Percentiles rank a stretch among this genome's conserved stretches.
These are phyloP conservation scores for Drosophila willistoni DNA, from an alignment of 1,140 invertebrate genomes.

Conservation along the genomic window DNA sequence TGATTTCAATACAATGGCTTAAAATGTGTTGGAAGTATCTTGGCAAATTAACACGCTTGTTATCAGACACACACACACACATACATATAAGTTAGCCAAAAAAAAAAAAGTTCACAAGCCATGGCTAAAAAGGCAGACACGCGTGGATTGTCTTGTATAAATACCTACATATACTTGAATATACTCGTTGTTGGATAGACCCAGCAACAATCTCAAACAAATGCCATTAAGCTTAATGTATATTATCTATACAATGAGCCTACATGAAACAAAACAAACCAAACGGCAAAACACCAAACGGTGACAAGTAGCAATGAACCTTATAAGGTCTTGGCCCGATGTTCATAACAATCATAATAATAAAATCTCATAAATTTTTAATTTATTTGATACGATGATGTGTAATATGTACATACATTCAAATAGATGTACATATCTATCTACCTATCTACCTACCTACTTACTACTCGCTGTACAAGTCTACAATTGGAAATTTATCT, in stretches of 20 bases:
- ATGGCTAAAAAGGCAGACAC: conserved; percentile 71
- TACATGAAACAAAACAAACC: conserved; percentile 54
- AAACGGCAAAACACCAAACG: conserved; percentile 28
- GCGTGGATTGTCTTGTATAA: conserved; percentile 43
- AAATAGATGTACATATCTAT: not conserved
- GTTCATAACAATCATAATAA: conserved; percentile 20
- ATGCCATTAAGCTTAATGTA: conserved; percentile 72
- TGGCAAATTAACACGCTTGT: conserved; percentile 66
- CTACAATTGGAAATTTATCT: conserved; percentile 28
- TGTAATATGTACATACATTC: not conserved
- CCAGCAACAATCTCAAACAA: conserved; percentile 43
- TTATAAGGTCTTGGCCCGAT: conserved; percentile 66
- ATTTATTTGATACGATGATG: conserved; percentile 51
- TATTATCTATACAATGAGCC: conserved; percentile 68
- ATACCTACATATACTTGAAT: not conserved
- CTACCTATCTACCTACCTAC: not conserved
- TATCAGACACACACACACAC: conserved; percentile 33
- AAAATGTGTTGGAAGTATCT: conserved; percentile 19
- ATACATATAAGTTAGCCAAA: conserved; percentile 48
- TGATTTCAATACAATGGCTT: conserved; percentile 48
- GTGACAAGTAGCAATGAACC: conserved; percentile 79
- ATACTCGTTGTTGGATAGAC: conserved; percentile 28
- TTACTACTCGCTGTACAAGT: conserved; percentile 1
- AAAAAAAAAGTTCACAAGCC: conserved; percentile 58
- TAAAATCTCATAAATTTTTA: conserved; percentile 62